Evolutionary conservation across 2,888 invertebrate genomes (phyloP), one percentile per base, ranked within the genome.

Genomic region (Blastobasis lacticolella): DNA sequence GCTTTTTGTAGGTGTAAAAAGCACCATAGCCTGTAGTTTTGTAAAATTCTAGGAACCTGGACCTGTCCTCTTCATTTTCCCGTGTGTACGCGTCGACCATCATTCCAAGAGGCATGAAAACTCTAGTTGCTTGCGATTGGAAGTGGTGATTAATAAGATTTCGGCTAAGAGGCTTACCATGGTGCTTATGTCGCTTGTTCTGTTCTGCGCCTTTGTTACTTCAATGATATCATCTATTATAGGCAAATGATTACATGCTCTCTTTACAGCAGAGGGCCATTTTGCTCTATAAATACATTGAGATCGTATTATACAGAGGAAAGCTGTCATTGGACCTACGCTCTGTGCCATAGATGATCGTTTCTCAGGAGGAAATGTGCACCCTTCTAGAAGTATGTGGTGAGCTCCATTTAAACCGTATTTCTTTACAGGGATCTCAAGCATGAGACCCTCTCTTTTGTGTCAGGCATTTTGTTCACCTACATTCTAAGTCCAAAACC

Each of bases 301-400:
- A 4, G 40, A 45, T 6, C 50, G 38, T 1, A 50, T 1, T 46
- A 50, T 50, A 4, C 38, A 50, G 3, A 50, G 8, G 38, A 45
- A 50, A 9, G 50, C 45, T 1, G 50, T 46, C 50, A 49, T 46
- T 4, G 47, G 46, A 5, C 47, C 47, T 7, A 50, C 10, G 10
- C 50, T 50, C 23, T 47, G 50, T 4, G 46, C 50, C 42, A 50
- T 47, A 4, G 47, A 50, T 10, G 47, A 50, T 10, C 46, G 36
- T 6, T 46, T 36, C 38, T 50, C 43, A 5, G 50, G 46, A 10
- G 50, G 50, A 10, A 46, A 49, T 5, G 43, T 49, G 37, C 49
- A n/a, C 5, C 49, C n/a, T n/a, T n/a, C n/a, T n/a, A n/a, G n/a
- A n/a, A n/a, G n/a, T n/a, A n/a, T n/a, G n/a, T n/a, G n/a, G 9